A percentile compares a stretch with the other conserved stretches of the same genome.
phyloP scores from a whole-genome alignment of 2,797 vertebrate genomes.

The Limosa lapponica region DNA sequence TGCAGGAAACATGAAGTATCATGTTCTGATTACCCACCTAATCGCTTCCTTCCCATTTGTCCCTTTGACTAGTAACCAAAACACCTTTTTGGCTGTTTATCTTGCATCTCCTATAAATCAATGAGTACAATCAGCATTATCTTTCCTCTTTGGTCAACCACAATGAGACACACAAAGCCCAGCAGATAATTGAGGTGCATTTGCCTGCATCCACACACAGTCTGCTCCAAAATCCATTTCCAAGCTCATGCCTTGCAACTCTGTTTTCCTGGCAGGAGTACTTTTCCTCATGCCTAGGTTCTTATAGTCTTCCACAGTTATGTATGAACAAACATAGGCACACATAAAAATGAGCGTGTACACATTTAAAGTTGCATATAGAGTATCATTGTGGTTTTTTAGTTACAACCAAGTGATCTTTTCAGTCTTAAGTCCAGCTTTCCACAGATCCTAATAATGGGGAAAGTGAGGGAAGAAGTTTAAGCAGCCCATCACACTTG shows the following conservation, averaged over 20 bases:
- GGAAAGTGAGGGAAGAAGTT: background rate
- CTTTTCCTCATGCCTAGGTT: background rate
- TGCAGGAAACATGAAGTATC: background rate
- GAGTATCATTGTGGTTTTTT: background rate
- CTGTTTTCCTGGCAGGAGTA: background rate
- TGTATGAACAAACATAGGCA: background rate
- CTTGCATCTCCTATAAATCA: background rate
- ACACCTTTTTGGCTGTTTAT: background rate
- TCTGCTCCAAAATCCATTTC: background rate
- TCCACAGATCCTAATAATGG: accelerated
- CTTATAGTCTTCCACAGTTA: background rate
- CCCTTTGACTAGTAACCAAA: background rate
- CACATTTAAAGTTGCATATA: background rate
- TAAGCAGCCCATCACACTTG: background rate
- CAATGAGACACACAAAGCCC: background rate
- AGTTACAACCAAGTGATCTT: background rate
- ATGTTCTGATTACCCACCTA: background rate
- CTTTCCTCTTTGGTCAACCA: background rate
- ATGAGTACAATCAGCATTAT: background rate
- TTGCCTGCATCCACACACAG: background rate
- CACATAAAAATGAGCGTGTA: background rate
- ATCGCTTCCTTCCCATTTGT: background rate
- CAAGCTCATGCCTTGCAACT: background rate
- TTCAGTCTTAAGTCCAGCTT: background rate
- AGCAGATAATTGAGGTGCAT: background rate